Conservation (phyloP, 92 coral and sea anemone genomes). For the Umimayanthus kanabou region DNA sequence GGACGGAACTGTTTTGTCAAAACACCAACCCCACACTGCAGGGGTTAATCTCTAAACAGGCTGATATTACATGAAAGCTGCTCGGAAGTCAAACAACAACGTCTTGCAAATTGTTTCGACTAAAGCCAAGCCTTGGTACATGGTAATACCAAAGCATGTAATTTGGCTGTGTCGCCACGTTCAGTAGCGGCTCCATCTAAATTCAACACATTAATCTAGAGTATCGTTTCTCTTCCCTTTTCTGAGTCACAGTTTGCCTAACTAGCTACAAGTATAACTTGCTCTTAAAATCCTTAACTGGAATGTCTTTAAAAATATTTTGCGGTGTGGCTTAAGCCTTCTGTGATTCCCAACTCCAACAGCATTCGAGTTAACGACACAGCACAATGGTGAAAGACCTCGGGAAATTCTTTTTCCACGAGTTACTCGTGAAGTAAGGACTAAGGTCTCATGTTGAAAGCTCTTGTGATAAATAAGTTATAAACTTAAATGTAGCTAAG, state of each 20-base stretch:
- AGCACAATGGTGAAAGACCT: neutral
- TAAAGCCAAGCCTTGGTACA: neutral
- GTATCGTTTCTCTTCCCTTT: neutral
- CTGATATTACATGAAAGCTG: neutral
- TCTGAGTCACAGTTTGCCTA: neutral
- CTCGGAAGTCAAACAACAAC: conserved; percentile 2
- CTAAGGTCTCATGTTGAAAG: conserved; percentile 2
- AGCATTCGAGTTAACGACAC: neutral
- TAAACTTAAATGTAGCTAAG: neutral
- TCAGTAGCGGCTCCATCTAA: neutral
- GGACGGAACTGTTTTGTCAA: neutral
- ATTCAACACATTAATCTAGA: neutral
- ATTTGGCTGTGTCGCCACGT: neutral
- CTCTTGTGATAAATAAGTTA: conserved; percentile 19
- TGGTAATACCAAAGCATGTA: neutral
- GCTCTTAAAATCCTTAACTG: neutral
- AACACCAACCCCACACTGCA: neutral
- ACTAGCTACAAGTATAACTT: neutral
- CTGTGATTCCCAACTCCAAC: neutral
- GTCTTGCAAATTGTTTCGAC: neutral
- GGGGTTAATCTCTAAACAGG: conserved; percentile 9
- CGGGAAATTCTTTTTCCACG: no score
- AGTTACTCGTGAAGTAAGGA: neutral
- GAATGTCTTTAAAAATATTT: no score
- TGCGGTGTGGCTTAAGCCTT: neutral